Conservation (phyloP, 2,113 vertebrate species). For the Nesogale talazaci region DNA sequence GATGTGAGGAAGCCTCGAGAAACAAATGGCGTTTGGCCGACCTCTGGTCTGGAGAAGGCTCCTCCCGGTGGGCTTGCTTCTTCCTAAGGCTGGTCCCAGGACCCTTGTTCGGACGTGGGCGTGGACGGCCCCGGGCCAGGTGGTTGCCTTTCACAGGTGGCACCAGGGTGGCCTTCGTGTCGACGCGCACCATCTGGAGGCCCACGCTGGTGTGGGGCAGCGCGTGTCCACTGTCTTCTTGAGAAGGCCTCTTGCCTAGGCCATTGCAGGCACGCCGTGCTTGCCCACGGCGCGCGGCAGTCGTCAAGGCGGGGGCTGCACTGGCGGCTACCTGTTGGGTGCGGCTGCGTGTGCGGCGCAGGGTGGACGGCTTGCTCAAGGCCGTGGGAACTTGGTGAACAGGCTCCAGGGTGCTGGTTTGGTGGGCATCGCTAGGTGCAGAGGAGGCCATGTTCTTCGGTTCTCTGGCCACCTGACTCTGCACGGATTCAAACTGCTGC, state of each 20-base stretch:
- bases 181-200: rapidly evolving
- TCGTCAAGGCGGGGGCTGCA: neutral
- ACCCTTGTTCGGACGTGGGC: rapidly evolving
- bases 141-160: neutral
- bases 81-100: neutral
- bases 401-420: rapidly evolving
- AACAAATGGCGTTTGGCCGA: neutral
- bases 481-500: neutral
- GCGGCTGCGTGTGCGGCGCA: rapidly evolving
- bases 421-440: rapidly evolving
- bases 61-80: rapidly evolving
- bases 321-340: neutral
- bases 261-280: too few relatives aligned
- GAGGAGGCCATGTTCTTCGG: rapidly evolving
- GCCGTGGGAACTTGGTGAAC: rapidly evolving
- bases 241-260: too few relatives aligned
- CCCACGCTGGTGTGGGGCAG: rapidly evolving
- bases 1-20: rapidly evolving
- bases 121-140: rapidly evolving
- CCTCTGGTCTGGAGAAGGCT: neutral
- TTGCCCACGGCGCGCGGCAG: too few relatives aligned
- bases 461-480: neutral
- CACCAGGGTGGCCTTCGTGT: neutral
- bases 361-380: rapidly evolving
- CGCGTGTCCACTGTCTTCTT: rapidly evolving